Base-by-base conservation (phyloP, 1,140 invertebrate species). In the Panonychus citri region DNA sequence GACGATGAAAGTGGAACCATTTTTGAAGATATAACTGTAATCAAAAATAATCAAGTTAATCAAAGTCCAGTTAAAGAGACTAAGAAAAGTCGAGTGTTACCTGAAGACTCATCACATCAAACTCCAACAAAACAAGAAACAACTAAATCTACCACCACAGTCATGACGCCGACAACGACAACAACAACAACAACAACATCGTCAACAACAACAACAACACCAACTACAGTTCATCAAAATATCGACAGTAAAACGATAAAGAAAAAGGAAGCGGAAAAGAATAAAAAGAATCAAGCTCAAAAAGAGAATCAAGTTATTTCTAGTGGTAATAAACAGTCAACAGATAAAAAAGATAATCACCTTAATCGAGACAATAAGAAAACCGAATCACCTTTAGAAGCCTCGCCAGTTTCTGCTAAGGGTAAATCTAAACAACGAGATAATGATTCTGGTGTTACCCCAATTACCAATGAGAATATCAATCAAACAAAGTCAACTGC, bases 211-310 rank as follows among this genome's bases (percentile, higher is more conserved):
- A 27, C n/a, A 26, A 12, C n/a, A 46, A 46, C 43, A 7, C 43
- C 48, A 12, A 59, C 52, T 25, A n/a, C n/a, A n/a, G n/a, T n/a
- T n/a, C n/a, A n/a, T n/a, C n/a, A n/a, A n/a, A n/a, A n/a, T n/a
- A n/a, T n/a, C n/a, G n/a, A n/a, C n/a, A n/a, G n/a, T n/a, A n/a
- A n/a, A n/a, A n/a, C n/a, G n/a, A n/a, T n/a, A n/a, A 64, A 63
- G 58, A 64, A 60, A 58, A 65, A 63, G 43, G 64, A 62, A 37
- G 65, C 61, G 46, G 64, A 60, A 48, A 62, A 57, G 28, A 54
- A 40, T 54, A 57, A 55, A 24, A 63, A 64, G 40, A 59, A 59
- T 21, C 26, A 55, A 27, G 54, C 57, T 42, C 56, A 57, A 50
- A 57, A 60, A 39, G 53, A 51, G n/a, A 61, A 58, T 39, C 56